Conservation (phyloP, 2,888 invertebrate species). For the Chironomus riparius region DNA sequence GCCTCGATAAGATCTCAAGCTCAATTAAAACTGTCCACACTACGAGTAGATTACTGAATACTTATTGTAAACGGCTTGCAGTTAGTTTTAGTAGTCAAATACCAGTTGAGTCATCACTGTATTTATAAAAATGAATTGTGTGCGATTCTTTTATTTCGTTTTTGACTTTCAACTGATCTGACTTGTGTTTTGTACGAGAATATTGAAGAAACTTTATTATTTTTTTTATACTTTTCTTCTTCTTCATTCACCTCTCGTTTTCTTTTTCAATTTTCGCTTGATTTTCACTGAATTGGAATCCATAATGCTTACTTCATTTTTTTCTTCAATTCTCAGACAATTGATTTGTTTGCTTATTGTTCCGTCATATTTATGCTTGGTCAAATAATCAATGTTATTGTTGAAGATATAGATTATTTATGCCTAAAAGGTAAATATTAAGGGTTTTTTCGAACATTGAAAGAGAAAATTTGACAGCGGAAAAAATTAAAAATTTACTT, state of each 20-base stretch:
- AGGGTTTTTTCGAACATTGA: background rate
- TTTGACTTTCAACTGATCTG: slow-evolving; percentile 22
- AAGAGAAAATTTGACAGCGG: background rate
- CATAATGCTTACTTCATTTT: background rate
- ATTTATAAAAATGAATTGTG: background rate
- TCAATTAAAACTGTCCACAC: background rate
- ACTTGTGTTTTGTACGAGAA: background rate
- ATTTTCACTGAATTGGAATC: background rate
- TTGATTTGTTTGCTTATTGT: background rate
- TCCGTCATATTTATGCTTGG: background rate
- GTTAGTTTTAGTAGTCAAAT: too few relatives aligned
- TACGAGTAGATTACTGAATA: background rate
- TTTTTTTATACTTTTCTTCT: background rate
- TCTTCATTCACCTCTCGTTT: background rate
- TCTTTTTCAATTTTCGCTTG: background rate
- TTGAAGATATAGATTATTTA: too few relatives aligned
- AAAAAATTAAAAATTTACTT: too few relatives aligned
- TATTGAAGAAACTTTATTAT: slow-evolving; percentile 3
- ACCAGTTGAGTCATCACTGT: background rate
- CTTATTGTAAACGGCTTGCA: too few relatives aligned
- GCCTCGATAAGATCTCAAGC: background rate
- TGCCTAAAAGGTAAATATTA: too few relatives aligned
- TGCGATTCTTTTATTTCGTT: slow-evolving; percentile 8
- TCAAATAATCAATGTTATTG: too few relatives aligned
- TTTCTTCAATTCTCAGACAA: background rate